Base-by-base conservation (phyloP, 1,140 invertebrate genomes). In the Aphelinus atriplicis region DNA sequence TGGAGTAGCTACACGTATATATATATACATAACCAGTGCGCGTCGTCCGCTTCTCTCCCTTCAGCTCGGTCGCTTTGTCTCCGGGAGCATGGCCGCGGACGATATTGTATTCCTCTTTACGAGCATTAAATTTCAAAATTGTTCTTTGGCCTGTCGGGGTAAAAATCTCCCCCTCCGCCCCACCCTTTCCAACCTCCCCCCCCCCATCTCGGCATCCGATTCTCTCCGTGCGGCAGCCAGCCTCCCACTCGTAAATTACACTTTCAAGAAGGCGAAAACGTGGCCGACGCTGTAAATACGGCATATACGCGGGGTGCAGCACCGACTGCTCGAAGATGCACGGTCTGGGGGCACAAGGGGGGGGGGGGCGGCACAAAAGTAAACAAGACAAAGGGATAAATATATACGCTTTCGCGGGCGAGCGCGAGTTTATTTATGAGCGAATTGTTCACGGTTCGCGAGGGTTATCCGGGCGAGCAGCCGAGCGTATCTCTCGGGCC, bases 31-130 rank as follows among this genome's bases (percentile, higher is more conserved):
- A 26, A 26, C 26, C 26, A 26, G 26, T 26, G 26, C 60, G 60
- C 2, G 60, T 0, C n/a, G 46, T 55, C 45, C 55, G 5, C 55
- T 43, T 56, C 51, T 72, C 55, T 66, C 26, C 2, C 57, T 69
- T 51, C 53, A 43, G 2, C 48, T 56, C 56, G n/a, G n/a, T 73
- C 48, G 1, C 64, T 46, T 7, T 9, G 2, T 61, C 43, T 63
- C 51, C 1, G 26, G 26, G 26, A 26, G 26, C 26, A 26, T 26
- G 51, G 4, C 56, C 9, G 60, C 62, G 72, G 61, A 76, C 78
- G 75, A 79, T 79, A 78, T 81, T 79, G 73, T 79, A 78, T 78
- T 81, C 76, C 62, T 78, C 78, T 78, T 78, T 77, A 77, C 62
- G 71, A 77, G 78, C 76, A 75, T 79, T 78, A 78, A 78, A 79